phyloP scores from a whole-genome alignment of 2,113 vertebrate genomes.

The Bos javanicus region DNA sequence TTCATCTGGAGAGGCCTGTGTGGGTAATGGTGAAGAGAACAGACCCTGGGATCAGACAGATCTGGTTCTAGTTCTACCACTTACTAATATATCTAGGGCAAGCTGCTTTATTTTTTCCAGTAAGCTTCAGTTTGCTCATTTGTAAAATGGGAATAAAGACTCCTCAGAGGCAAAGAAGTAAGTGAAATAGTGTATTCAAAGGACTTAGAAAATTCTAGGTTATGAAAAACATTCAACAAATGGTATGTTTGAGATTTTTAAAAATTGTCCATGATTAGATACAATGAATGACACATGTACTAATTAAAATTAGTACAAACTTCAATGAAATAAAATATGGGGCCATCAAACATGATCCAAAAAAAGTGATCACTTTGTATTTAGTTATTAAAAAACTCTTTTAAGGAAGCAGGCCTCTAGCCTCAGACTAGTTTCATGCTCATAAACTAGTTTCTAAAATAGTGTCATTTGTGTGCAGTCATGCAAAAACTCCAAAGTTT shows the following conservation, averaged over 20 bases:
- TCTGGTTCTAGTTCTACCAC: background rate
- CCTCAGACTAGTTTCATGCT: background rate
- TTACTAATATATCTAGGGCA: background rate
- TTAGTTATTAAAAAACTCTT: background rate
- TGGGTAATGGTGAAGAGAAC: background rate
- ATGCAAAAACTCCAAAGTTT: background rate
- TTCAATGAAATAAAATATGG: background rate
- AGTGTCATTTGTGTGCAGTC: background rate
- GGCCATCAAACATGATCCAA: background rate
- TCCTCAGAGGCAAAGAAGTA: background rate
- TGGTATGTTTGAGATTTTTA: background rate
- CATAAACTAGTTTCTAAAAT: background rate
- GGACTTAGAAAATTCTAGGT: background rate
- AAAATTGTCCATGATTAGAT: background rate
- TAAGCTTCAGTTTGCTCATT: background rate
- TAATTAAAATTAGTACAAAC: background rate
- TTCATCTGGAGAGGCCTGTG: background rate
- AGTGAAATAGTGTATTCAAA: background rate
- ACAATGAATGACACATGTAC: background rate
- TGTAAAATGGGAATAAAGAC: conserved; percentile 8
- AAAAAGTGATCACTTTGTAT: background rate
- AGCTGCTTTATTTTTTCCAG: background rate
- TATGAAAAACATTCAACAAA: background rate
- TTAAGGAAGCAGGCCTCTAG: background rate
- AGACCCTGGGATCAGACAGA: background rate